Conservation (phyloP, 1,140 invertebrate genomes). For the Eubasilissa regina region DNA sequence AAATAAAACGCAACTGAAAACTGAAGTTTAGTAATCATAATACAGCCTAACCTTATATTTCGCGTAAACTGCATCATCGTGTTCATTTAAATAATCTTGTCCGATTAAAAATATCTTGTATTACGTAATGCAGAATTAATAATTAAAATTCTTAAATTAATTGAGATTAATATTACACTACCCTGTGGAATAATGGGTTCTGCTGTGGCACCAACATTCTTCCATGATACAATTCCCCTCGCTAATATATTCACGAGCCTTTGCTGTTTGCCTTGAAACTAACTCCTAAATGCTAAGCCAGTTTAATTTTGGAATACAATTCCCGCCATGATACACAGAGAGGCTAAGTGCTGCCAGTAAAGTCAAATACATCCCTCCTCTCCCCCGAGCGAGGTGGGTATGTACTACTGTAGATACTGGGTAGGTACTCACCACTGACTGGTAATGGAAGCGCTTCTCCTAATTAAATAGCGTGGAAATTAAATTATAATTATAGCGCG, state of each 20-base stretch:
- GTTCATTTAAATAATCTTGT: too few relatives aligned
- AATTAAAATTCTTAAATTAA: too few relatives aligned
- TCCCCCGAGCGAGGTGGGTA: neutral
- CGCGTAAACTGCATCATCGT: too few relatives aligned
- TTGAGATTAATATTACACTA: too few relatives aligned
- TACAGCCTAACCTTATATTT: too few relatives aligned
- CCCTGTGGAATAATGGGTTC: too few relatives aligned
- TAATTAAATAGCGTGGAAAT: conserved; percentile 31
- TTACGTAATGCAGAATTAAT: too few relatives aligned
- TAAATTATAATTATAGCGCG: conserved; percentile 28
- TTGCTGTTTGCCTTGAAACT: conserved; percentile 31
- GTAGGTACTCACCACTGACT: neutral
- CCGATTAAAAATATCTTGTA: too few relatives aligned
- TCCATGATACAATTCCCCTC: neutral
- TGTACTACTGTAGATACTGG: neutral
- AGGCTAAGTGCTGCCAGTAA: conserved; percentile 39
- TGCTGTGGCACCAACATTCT: neutral
- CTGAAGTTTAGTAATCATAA: too few relatives aligned
- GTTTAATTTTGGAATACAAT: conserved; percentile 51
- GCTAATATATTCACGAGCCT: conserved; percentile 46
- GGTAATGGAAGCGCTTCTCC: conserved; percentile 24
- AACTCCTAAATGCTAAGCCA: conserved; percentile 44
- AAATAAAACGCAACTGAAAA: too few relatives aligned
- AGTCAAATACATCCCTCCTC: conserved; percentile 20
- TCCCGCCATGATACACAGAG: conserved; percentile 41